phyloP scores from a whole-genome alignment of 2,888 invertebrate genomes.

The Melinaea menophilus region DNA sequence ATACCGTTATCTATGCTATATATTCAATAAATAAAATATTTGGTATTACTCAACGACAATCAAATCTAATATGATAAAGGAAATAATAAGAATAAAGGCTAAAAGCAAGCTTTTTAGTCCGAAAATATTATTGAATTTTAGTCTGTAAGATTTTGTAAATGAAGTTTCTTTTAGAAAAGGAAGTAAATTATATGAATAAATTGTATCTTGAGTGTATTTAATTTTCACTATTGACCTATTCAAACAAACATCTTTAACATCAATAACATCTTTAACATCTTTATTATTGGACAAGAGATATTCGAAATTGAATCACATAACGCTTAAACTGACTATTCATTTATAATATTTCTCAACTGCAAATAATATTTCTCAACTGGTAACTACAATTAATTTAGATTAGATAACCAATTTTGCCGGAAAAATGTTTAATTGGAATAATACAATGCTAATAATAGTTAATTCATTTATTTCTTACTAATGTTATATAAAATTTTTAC shows the following conservation, averaged over 20 bases:
- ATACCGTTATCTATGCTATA: neutral
- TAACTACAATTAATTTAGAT: too few species aligned
- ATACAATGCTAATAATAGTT: too few species aligned
- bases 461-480: too few species aligned
- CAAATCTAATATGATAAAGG: slow-evolving; percentile 18
- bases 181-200: slow-evolving; percentile 5
- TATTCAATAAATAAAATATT: slow-evolving; percentile 12
- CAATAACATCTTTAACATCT: too few species aligned
- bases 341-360: neutral
- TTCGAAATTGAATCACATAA: neutral
- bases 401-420: too few species aligned
- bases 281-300: neutral
- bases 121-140: slow-evolving; percentile 20
- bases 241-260: too few species aligned
- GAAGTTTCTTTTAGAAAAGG: slow-evolving; percentile 4
- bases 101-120: slow-evolving; percentile 18
- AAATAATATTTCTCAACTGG: too few species aligned
- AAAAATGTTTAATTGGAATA: too few species aligned
- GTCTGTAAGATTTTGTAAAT: slow-evolving; percentile 7
- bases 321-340: neutral
- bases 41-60: slow-evolving; percentile 21
- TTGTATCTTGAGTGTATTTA: neutral
- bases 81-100: slow-evolving; percentile 18
- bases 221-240: neutral
- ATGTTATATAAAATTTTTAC: too few species aligned